Evolutionary conservation across 2,888 invertebrate species (phyloP).

Genomic region (Lymantria monacha): DNA sequence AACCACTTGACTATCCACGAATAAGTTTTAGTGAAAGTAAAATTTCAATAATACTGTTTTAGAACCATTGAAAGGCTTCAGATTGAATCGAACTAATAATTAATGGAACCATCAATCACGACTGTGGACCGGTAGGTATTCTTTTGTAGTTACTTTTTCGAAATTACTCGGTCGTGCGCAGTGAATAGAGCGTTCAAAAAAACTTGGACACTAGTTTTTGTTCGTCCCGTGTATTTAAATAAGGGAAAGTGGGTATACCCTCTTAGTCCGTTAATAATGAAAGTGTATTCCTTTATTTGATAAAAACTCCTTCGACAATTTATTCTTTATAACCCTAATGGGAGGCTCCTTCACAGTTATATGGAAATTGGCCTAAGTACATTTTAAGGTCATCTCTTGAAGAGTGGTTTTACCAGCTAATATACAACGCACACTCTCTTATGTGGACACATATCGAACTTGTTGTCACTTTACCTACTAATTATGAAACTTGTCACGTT

Average conservation of each 20-base stretch:
- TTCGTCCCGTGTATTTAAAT: slow-evolving; percentile 3
- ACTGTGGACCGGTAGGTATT: slow-evolving; percentile 35
- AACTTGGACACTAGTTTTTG: slow-evolving; percentile 14
- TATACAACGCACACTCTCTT: too few species aligned
- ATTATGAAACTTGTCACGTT: too few species aligned
- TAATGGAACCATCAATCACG: slow-evolving; percentile 72
- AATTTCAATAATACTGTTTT: slow-evolving; percentile 67
- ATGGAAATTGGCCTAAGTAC: too few species aligned
- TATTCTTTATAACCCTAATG: too few species aligned
- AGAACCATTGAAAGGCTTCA: slow-evolving; percentile 55
- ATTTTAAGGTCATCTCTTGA: too few species aligned
- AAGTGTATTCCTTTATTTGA: background rate
- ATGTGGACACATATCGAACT: too few species aligned
- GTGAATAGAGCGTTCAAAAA: slow-evolving; percentile 21
- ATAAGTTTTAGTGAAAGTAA: slow-evolving; percentile 68
- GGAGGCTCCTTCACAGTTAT: too few species aligned
- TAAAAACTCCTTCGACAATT: too few species aligned
- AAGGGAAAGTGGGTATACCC: slow-evolving; percentile 15
- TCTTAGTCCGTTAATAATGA: background rate
- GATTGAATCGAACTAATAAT: slow-evolving; percentile 58
- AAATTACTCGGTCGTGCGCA: slow-evolving; percentile 46
- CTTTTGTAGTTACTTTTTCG: slow-evolving; percentile 40
- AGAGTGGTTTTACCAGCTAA: too few species aligned
- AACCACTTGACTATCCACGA: slow-evolving; percentile 47
- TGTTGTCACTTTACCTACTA: too few species aligned